Conservation (phyloP, 2,113 vertebrate genomes). For the Haemorhous mexicanus region DNA sequence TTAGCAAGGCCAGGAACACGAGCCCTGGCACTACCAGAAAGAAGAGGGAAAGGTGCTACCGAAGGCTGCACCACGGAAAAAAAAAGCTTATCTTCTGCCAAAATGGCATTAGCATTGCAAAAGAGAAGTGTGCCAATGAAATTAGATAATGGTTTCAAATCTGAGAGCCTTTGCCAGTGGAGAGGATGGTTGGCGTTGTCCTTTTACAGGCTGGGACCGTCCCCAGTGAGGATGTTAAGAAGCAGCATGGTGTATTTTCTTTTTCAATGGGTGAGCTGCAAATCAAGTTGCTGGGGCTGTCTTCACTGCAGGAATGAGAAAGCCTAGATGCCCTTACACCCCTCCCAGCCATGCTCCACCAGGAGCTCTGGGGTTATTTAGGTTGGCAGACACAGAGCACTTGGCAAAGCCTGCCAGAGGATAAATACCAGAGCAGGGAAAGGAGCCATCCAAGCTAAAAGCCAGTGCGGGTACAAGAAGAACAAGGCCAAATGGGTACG, state of each 20-base stretch:
- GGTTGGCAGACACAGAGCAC: not conserved
- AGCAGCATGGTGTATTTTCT: not conserved
- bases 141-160: not conserved
- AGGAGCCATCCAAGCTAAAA: slow-evolving; percentile 26
- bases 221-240: not conserved
- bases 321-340: not conserved
- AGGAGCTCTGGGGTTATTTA: slow-evolving; percentile 2
- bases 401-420: not conserved
- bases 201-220: not conserved
- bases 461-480: not conserved
- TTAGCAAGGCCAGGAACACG: accelerated
- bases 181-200: not conserved
- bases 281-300: accelerated
- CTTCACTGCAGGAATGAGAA: not conserved
- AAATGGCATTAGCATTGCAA: not conserved
- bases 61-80: not conserved
- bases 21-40: not conserved
- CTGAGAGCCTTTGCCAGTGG: not conserved
- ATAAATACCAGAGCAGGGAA: slow-evolving; percentile 48
- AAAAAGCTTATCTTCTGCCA: not conserved
- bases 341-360: not conserved
- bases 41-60: not conserved
- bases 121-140: not conserved
- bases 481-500: slow-evolving; percentile 39
- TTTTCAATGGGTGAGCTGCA: not conserved